Evolutionary conservation across 2,113 vertebrate genomes (phyloP), one percentile per base, ranked within the genome.

Genomic region (Phalacrocorax aristotelis): DNA sequence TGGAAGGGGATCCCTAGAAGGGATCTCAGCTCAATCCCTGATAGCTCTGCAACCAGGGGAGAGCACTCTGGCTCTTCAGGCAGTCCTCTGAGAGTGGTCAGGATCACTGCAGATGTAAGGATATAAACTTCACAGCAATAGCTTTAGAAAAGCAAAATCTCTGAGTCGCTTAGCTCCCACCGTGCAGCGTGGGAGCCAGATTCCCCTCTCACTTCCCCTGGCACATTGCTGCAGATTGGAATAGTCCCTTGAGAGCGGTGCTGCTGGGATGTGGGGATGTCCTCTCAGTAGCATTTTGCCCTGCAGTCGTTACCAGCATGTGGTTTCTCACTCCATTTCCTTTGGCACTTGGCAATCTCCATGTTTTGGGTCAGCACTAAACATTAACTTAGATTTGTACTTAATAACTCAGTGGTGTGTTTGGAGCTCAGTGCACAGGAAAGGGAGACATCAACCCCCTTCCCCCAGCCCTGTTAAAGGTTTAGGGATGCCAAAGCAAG

Each of bases 311-410:
- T 58, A 23, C 42, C 5, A 3, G 21, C 3, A 3, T 5, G 38
- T 20, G 68, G 42, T 44, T 97, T 89, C 91, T 90, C 64, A 55
- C 32, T 81, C 64, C 29, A 10, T 36, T 92, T 91, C 72, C 71
- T 70, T 52, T 64, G 76, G 83, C 74, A 77, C 93, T 95, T 1
- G 2, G n/a, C 77, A 64, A 52, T 36, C 84, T 36, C 74, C 0
- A 0, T 69, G 38, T 83, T 95, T 95, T 65, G 71, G 76, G 48
- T 9, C 19, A 77, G 48, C 0, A 3, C 57, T 97, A 96, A 97
- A 95, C 80, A 90, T 95, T 96, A 96, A 95, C 95, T 86, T 26
- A 32, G 44, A 64, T 68, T 86, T 81, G 72, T 78, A 93, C 72
- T 93, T 81, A 88, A 40, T 81, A 82, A 95, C 82, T 46, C 11